Evolutionary conservation across 2,113 vertebrate genomes (phyloP).

Genomic region (Clinocottus analis): DNA sequence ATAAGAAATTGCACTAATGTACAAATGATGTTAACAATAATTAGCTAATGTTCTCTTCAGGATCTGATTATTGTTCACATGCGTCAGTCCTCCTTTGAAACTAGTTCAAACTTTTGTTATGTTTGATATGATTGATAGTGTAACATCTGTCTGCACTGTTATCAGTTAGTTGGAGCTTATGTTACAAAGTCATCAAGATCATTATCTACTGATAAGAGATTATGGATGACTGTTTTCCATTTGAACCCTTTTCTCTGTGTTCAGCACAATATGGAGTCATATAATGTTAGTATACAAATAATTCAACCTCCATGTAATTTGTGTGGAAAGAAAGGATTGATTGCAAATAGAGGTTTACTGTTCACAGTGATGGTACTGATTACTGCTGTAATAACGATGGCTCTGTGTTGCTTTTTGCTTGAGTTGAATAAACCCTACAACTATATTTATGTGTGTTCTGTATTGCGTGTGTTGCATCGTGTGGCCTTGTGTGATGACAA

Average conservation of each 20-base stretch:
- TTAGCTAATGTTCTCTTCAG: neutral
- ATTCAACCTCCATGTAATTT: neutral
- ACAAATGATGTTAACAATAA: neutral
- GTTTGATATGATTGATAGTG: neutral
- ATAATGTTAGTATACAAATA: neutral
- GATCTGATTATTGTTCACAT: neutral
- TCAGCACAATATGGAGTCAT: conserved; percentile 3
- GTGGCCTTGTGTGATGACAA: neutral
- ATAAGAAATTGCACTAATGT: neutral
- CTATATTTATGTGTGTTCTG: neutral
- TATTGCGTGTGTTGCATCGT: neutral
- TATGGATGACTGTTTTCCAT: conserved; percentile 33
- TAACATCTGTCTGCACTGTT: neutral
- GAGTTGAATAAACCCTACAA: neutral
- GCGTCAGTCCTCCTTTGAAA: neutral
- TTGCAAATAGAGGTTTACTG: neutral
- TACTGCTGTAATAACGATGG: neutral
- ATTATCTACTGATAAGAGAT: neutral
- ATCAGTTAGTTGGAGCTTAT: neutral
- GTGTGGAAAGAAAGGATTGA: neutral
- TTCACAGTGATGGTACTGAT: neutral
- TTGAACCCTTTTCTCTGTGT: neutral
- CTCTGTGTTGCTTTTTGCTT: neutral
- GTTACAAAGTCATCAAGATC: neutral
- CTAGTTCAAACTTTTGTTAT: neutral